Evolutionary conservation across 2,888 invertebrate genomes (phyloP), one percentile per base, ranked within the genome.

Genomic region (Drosophila formosana): DNA sequence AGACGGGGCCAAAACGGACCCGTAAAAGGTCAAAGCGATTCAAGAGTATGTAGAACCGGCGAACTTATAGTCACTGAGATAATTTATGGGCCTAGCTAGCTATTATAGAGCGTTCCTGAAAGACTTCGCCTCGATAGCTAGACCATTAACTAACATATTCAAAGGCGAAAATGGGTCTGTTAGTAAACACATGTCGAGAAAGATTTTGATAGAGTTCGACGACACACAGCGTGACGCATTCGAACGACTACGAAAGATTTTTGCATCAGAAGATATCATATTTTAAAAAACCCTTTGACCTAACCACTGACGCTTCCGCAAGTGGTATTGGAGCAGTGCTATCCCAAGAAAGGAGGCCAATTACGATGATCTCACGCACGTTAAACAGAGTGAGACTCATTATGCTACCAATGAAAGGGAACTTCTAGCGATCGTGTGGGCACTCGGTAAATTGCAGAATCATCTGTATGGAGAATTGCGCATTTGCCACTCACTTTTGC

Each of bases 401-500:
- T 47, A 55, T 23, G 53, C 53, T 8, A 45, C 25, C 11, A 45
- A 34, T 3, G 43, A 45, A 23, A n/a, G n/a, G n/a, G n/a, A n/a
- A n/a, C n/a, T n/a, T n/a, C n/a, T n/a, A n/a, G n/a, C n/a, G n/a
- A n/a, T n/a, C n/a, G n/a, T n/a, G n/a, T n/a, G n/a, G n/a, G n/a
- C n/a, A n/a, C n/a, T n/a, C n/a, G n/a, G n/a, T n/a, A n/a, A n/a
- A 45, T 7, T 53, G 4, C 53, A 53, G 2, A 8, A 34, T 9
- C 43, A 26, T 28, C 25, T 51, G 1, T 53, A 52, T 28, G 39
- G 41, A n/a, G 53, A 53, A 2, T 5, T 55, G 0, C 9, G 45
- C 55, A 55, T 55, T 9, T 55, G 23, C 53, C 53, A 3, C 28
- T 52, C 23, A 18, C 53, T 3, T 43, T 53, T 41, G 41, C 41